phyloP scores from a whole-genome alignment of 2,797 vertebrate genomes.

The Premnoplex brunnescens region DNA sequence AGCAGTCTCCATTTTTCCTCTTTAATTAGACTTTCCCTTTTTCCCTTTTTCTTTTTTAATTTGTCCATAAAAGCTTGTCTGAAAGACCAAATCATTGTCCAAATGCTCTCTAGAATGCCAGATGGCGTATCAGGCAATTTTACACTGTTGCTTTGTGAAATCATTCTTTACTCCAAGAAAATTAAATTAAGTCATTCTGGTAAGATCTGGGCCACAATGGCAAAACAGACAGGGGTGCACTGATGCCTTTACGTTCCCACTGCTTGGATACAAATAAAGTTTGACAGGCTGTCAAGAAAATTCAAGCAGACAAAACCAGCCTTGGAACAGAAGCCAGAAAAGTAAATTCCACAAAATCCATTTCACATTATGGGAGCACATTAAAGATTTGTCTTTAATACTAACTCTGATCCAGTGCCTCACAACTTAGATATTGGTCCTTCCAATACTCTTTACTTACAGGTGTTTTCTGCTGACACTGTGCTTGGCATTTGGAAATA shows the following conservation, averaged over 20 bases:
- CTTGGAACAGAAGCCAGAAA: conserved; percentile 16
- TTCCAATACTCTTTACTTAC: neutral
- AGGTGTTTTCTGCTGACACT: neutral
- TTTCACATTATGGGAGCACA: neutral
- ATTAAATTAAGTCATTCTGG: conserved; percentile 27
- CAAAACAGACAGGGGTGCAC: neutral
- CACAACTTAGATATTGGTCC: neutral
- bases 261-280: neutral
- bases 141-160: neutral
- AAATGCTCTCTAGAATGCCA: neutral
- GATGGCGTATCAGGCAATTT: conserved; percentile 6
- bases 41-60: neutral
- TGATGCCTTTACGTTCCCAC: neutral
- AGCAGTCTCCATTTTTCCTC: neutral
- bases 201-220: neutral
- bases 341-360: neutral
- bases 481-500: neutral
- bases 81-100: conserved; percentile 6
- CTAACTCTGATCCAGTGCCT: neutral
- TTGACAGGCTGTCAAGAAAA: neutral
- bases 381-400: neutral
- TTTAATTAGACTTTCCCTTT: neutral
- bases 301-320: neutral
- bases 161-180: conserved; percentile 43
- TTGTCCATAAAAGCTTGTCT: neutral